Conservation (phyloP, 2,797 vertebrate genomes). For the Xiphorhynchus erythropygius region DNA sequence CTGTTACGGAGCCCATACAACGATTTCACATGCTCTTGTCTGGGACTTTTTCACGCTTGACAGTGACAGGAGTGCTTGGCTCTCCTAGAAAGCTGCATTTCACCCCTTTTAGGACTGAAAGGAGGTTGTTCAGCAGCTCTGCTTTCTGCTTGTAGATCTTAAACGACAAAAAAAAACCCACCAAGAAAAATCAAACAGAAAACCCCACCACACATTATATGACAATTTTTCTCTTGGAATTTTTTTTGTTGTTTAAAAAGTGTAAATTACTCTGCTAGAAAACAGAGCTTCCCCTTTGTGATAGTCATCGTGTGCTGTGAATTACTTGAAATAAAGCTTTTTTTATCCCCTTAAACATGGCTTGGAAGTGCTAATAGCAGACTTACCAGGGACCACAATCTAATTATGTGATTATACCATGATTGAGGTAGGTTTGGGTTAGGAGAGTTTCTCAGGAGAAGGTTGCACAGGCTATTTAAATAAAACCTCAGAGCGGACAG, state of each 20-base stretch:
- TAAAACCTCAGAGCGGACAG: neutral
- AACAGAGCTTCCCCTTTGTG: neutral
- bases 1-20: neutral
- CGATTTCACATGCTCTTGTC: neutral
- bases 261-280: neutral
- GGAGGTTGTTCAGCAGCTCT: neutral
- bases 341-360: neutral
- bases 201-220: neutral
- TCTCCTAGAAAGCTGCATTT: neutral
- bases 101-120: neutral
- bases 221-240: neutral
- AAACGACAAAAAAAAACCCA: neutral
- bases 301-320: neutral
- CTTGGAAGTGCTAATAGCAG: neutral
- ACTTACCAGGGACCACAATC: neutral
- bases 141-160: neutral
- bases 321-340: neutral
- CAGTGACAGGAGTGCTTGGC: neutral
- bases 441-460: slow-evolving; percentile 37
- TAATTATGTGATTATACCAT: neutral
- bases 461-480: neutral
- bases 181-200: neutral
- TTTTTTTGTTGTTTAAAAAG: neutral
- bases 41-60: neutral
- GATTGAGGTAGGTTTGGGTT: neutral